A percentile compares a stretch with the other conserved stretches of the same genome.
Evolutionary conservation across 2,888 invertebrate species (phyloP).

Genomic region (Stenolophus ochropezus): DNA sequence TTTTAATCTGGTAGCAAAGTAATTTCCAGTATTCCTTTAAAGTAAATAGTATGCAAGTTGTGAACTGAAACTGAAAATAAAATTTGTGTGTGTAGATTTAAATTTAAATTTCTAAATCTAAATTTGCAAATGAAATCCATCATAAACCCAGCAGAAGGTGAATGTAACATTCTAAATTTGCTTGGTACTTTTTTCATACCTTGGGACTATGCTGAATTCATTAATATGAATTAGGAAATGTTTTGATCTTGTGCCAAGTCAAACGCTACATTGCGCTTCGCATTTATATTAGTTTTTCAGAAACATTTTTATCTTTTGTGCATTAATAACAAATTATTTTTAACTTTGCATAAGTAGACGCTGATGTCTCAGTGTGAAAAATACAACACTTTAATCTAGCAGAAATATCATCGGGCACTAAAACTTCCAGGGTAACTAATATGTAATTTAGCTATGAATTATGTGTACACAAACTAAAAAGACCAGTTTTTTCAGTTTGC

Average conservation of each 20-base stretch:
- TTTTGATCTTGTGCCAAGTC: constrained; percentile 37
- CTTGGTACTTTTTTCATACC: background rate
- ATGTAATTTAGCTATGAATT: background rate
- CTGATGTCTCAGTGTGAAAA: background rate
- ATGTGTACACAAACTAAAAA: background rate
- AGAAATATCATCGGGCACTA: background rate
- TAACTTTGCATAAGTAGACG: constrained; percentile 9
- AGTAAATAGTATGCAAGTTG: too few species aligned
- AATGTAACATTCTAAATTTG: background rate
- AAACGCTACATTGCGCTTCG: constrained; percentile 12
- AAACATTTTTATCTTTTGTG: constrained; percentile 24
- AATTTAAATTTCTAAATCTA: too few species aligned
- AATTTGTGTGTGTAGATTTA: too few species aligned
- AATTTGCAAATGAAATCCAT: too few species aligned
- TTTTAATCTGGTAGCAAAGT: too few species aligned
- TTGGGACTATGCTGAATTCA: background rate
- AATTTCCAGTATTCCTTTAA: too few species aligned
- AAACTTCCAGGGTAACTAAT: too few species aligned
- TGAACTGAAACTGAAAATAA: too few species aligned
- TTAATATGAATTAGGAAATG: constrained; percentile 1
- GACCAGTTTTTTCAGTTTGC: background rate
- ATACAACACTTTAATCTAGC: background rate
- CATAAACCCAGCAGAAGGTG: background rate
- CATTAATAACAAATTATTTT: constrained; percentile 37
- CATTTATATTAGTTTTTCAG: constrained; percentile 28